Percentiles rank a stretch among this genome's conserved stretches.
Evolutionary conservation across 1,140 invertebrate genomes (phyloP).

Genomic region (Pissodes strobi): DNA sequence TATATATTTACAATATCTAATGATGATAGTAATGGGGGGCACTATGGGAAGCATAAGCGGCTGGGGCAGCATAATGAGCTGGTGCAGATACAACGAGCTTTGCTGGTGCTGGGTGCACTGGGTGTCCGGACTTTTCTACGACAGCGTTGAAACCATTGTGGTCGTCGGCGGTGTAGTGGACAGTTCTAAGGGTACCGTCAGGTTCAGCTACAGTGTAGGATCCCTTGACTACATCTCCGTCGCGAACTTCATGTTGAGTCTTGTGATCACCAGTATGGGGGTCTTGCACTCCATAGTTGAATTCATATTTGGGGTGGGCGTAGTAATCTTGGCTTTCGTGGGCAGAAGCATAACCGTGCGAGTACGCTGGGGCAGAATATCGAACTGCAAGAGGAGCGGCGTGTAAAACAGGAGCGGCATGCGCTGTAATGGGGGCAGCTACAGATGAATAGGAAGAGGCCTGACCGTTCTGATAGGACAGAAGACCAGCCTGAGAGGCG

Average conservation of each 20-base stretch:
- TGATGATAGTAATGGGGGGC: conserved; percentile 23
- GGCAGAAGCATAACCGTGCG: neutral
- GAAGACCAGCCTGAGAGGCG: conserved; percentile 7
- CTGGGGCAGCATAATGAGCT: conserved; percentile 1
- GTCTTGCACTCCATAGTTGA: conserved; percentile 61
- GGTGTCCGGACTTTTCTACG: too few species aligned
- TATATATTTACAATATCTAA: too few species aligned
- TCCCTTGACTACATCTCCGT: conserved; percentile 67
- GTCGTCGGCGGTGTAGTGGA: too few species aligned
- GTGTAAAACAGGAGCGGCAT: conserved; percentile 9
- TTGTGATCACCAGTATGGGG: conserved; percentile 63
- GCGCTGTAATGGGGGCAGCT: neutral
- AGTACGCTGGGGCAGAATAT: neutral
- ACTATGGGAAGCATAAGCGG: neutral
- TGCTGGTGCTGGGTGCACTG: too few species aligned
- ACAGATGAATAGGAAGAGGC: conserved; percentile 2
- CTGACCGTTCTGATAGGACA: conserved; percentile 1
- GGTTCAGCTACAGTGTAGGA: conserved; percentile 67
- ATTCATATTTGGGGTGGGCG: conserved; percentile 59
- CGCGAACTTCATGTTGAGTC: conserved; percentile 62
- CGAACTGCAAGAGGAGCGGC: neutral
- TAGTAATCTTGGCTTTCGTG: conserved; percentile 43
- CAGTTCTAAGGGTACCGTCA: conserved; percentile 64
- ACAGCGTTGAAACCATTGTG: too few species aligned
- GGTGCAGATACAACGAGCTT: neutral